Base-by-base conservation (phyloP, 1,140 invertebrate genomes). In the Zaprionus ghesquierei region DNA sequence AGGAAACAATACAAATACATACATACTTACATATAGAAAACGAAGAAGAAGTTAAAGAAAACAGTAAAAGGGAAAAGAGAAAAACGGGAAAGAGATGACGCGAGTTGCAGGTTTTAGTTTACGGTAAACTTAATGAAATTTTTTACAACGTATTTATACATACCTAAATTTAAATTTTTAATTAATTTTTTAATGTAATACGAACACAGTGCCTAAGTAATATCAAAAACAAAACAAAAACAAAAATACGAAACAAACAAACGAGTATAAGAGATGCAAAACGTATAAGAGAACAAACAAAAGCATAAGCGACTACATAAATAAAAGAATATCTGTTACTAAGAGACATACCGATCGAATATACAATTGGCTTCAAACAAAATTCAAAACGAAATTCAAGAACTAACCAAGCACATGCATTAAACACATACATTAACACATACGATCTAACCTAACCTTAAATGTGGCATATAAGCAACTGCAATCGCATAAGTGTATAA, bases 201-300 rank as follows among this genome's bases (percentile, higher is more conserved):
- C 89, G 90, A 91, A 91, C 90, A 91, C 90, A 91, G 90, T 91
- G 90, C 90, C 90, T 91, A 91, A 91, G 90, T 91, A 91, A 91
- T 89, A 89, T 91, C 90, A 91, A 91, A 86, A 84, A 71, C 75
- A 77, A 79, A 80, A 78, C 53, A 62, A 76, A 62, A 73, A 69
- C 23, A 59, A 73, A 63, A 68, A 79, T 60, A 75, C 77, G 79
- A 80, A 77, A 63, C 73, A 76, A 61, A 76, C 73, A 77, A 77
- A 80, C 72, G 64, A 80, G 77, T 78, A 80, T 71, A 75, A 79
- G 77, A 69, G 56, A 72, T 75, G 78, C 51, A 69, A 62, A 50
- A 46, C 41, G 18, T 46, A 46, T 59, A 69, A 58, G 61, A 33
- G 62, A 71, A 71, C 54, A 71, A 74, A 81, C 85, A 86, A 91